Conservation (phyloP, 2,797 vertebrate genomes). For the Sitta carolinensis region DNA sequence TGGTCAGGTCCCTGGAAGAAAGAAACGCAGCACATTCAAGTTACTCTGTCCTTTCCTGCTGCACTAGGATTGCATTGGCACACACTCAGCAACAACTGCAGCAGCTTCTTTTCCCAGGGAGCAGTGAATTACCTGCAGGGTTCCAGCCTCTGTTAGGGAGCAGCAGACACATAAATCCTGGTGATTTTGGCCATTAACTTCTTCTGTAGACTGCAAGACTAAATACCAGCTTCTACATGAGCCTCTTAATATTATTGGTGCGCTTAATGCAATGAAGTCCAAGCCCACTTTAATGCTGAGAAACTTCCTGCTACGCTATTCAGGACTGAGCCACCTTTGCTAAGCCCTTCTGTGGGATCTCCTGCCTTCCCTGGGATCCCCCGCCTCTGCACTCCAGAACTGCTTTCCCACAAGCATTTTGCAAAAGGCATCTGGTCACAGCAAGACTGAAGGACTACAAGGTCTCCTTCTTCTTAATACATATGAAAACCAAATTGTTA, state of each 20-base stretch:
- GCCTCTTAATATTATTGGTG: not conserved
- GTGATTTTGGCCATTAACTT: not conserved
- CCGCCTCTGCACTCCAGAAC: not conserved
- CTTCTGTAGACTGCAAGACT: not conserved
- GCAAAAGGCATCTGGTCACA: not conserved
- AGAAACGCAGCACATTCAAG: not conserved
- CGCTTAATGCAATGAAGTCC: not conserved
- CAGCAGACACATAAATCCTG: not conserved
- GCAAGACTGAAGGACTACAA: not conserved
- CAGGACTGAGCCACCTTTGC: not conserved
- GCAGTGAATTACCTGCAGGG: not conserved
- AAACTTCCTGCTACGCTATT: not conserved
- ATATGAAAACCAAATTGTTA: not conserved
- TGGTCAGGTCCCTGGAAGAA: slow-evolving; percentile 88
- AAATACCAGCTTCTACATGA: not conserved
- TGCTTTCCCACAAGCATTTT: not conserved
- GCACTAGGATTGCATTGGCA: not conserved
- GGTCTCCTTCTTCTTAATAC: not conserved
- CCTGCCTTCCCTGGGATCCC: not conserved
- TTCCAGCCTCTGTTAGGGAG: not conserved
- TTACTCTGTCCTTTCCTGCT: not conserved
- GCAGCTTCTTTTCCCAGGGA: not conserved
- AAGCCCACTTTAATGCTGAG: accelerated
- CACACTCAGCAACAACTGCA: not conserved
- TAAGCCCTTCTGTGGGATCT: not conserved